Evolutionary conservation across 2,113 vertebrate genomes (phyloP), one percentile per base, ranked within the genome.

Genomic region (Quiscalus mexicanus): DNA sequence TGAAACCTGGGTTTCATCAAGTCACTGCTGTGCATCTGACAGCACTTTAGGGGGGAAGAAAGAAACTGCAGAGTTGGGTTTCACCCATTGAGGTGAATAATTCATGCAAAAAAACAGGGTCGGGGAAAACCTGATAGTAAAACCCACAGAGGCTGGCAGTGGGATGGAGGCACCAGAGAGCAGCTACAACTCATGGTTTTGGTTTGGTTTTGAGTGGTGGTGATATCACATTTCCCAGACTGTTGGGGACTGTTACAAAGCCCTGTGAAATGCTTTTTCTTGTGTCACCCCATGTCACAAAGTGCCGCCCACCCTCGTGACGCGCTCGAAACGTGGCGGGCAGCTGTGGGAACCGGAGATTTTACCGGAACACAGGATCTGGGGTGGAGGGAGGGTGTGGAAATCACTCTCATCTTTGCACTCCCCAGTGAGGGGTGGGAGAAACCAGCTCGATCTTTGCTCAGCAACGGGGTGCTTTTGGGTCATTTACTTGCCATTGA

Each of bases 51-150:
- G 60, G 47, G 62, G 19, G 10, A 64, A 78, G 89, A 92, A 60
- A 84, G 94, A 97, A 96, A 95, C 95, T 97, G 77, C 30, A 44
- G 85, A 68, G 83, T 42, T 90, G 73, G 77, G 95, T 97, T 97
- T 96, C 95, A 82, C 85, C 80, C 94, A 42, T 33, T 91, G 89
- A 90, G 82, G 90, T 93, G 92, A 95, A 92, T 93, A 94, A 96
- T 92, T 96, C 65, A 69, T 96, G 91, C 87, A 90, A 93, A 87
- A 94, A 95, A 96, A 87, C 87, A 95, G 84, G 53, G 53, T 20
- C 31, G 96, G 96, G 96, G 89, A 96, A 96, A 97, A 95, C 91
- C 92, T 94, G 79, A 20, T 94, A 92, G 93, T 93, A 95, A 88
- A 97, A 96, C 68, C 88, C 71, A 5, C 93, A 94, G 83, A 77